Evolutionary conservation across 2,888 invertebrate genomes (phyloP).

Genomic region (Lacanobia wlatinum): DNA sequence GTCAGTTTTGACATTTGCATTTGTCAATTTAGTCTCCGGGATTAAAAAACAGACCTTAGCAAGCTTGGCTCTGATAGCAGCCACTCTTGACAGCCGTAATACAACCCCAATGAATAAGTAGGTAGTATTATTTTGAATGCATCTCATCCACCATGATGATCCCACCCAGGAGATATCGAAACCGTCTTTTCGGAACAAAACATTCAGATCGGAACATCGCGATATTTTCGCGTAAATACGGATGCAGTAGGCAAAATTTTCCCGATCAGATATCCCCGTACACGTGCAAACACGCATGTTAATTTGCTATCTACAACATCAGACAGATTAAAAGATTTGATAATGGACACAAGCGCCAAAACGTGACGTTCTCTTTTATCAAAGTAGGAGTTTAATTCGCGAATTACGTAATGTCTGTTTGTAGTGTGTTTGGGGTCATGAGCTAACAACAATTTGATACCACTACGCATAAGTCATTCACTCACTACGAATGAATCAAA

Average conservation of each 20-base stretch:
- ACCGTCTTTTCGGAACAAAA: no score
- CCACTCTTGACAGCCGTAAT: not conserved
- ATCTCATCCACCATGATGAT: not conserved
- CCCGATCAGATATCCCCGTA: not conserved
- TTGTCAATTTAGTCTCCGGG: no score
- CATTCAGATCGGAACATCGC: no score
- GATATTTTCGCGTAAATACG: conserved; percentile 1
- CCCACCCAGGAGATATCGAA: not conserved
- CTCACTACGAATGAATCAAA: not conserved
- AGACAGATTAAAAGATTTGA: conserved; percentile 52
- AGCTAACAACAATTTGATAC: not conserved
- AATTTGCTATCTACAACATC: conserved; percentile 30
- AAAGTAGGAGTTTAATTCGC: not conserved
- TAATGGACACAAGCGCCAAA: conserved; percentile 26
- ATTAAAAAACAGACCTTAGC: no score
- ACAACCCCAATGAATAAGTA: not conserved
- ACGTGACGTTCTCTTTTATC: conserved; percentile 32
- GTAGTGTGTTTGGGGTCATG: conserved; percentile 2
- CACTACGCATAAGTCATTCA: not conserved
- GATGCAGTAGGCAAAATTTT: not conserved
- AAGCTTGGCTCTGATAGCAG: not conserved
- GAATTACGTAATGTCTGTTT: conserved; percentile 10
- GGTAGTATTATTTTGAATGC: not conserved
- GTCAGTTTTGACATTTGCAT: no score
- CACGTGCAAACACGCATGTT: conserved; percentile 32